Evolutionary conservation across 2,113 vertebrate genomes (phyloP).

Genomic region (Mormyrus lacerda): DNA sequence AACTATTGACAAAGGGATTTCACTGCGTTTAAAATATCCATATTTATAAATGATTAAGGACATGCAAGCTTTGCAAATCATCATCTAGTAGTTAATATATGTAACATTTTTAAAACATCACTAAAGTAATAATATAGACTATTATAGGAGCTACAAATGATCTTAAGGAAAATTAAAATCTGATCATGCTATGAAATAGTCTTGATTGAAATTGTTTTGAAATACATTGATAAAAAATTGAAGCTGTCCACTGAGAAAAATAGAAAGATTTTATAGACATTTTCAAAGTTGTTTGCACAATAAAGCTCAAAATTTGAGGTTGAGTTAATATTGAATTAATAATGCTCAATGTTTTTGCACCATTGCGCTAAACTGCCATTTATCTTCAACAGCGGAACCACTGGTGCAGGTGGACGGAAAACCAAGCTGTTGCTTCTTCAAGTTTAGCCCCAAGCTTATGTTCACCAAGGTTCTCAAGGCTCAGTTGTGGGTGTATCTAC

Average conservation of each 20-base stretch:
- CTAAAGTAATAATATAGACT: neutral
- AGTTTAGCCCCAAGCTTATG: slow-evolving; percentile 98
- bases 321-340: neutral
- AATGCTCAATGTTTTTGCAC: neutral
- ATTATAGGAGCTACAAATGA: neutral
- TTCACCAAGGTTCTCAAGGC: slow-evolving; percentile 97
- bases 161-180: neutral
- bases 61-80: neutral
- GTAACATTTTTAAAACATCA: neutral
- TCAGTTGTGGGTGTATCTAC: slow-evolving; percentile 94
- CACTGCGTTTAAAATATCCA: neutral
- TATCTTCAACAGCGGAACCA: slow-evolving; percentile 71
- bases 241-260: neutral
- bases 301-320: neutral
- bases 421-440: slow-evolving; percentile 94
- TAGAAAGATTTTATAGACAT: neutral
- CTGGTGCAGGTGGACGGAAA: slow-evolving; percentile 90
- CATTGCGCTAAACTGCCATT: neutral
- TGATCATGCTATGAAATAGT: neutral
- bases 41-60: neutral
- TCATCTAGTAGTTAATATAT: neutral
- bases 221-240: neutral
- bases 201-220: neutral
- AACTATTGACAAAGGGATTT: neutral
- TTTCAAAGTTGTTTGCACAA: neutral